Base-by-base conservation (phyloP, 2,888 invertebrate species). In the Polia nebulosa region DNA sequence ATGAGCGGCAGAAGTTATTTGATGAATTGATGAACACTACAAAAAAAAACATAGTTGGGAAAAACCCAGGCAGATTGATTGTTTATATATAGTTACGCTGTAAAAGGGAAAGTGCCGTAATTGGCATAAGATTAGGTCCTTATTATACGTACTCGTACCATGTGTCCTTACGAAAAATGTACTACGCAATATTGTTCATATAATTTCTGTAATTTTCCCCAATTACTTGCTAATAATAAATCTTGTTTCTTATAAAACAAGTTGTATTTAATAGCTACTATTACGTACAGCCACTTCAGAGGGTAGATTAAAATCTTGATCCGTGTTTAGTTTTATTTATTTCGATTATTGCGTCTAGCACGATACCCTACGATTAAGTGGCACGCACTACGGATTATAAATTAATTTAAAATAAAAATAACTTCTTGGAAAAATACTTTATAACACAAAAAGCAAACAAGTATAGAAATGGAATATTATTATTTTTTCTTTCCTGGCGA, bases 301-400 rank as follows among this genome's bases (percentile, higher is more conserved):
- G 47, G 64, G 60, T 69, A 74, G 77, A 77, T 77, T 22, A 68
- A n/a, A 22, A 77, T 77, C 75, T 25, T 34, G 53, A 58, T 29
- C 22, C 34, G 20, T 47, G 58, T 79, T 61, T 58, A 45, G 45
- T 53, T 68, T 69, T 51, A 75, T 74, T 53, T 51, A 61, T 61
- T 78, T n/a, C 57, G 59, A 67, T 58, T 61, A 57, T 34, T 60
- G 11, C n/a, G 36, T 36, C 49, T 41, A 15, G 49, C 79, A 74
- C 76, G 76, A 58, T 22, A 78, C 7, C 3, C 15, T 5, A 29
- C 20, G 34, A 68, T 74, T 58, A 58, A 17, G 17, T 17, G 9
- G 27, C 76, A 77, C 76, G 79, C 76, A 64, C 52, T 67, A n/a
- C n/a, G n/a, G n/a, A n/a, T n/a, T 7, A 20, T 36, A 6, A 5